These are phyloP conservation scores for Adrianichthys oophorus DNA, from an alignment of 2,797 vertebrate genomes.

Conservation along the genomic window DNA sequence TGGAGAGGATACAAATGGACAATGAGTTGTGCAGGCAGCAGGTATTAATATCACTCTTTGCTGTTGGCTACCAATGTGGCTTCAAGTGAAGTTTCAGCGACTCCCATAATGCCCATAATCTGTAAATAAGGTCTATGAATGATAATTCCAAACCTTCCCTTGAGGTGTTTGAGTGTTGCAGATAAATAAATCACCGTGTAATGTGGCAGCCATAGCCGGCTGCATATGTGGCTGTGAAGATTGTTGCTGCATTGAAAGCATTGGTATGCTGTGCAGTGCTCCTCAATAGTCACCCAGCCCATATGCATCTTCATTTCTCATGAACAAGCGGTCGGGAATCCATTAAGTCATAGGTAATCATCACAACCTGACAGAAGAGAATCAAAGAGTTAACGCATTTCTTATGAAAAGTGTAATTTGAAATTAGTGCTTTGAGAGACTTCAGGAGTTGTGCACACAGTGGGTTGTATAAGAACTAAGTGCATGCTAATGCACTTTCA, in stretches of 20 bases:
- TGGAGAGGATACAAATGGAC: constrained; percentile 88
- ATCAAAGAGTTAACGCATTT: constrained; percentile 62
- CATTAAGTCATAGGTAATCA: constrained; percentile 50
- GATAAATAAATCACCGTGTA: constrained; percentile 42
- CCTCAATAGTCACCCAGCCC: constrained; percentile 31
- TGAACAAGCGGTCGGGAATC: constrained; percentile 49
- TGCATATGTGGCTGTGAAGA: constrained; percentile 56
- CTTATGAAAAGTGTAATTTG: constrained; percentile 64
- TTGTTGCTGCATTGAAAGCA: constrained; percentile 46
- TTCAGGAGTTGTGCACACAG: constrained; percentile 53
- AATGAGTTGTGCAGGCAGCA: constrained; percentile 88
- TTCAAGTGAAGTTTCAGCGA: constrained; percentile 24
- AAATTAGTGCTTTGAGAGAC: constrained; percentile 56
- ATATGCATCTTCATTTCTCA: constrained; percentile 51
- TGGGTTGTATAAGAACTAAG: constrained; percentile 55
- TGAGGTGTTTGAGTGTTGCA: constrained; percentile 31
- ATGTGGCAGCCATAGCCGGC: constrained; percentile 23
- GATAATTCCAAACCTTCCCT: constrained; percentile 42
- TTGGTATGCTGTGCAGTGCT: constrained; percentile 39
- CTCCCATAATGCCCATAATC: constrained; percentile 26
- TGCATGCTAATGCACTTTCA: constrained; percentile 63
- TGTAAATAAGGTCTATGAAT: constrained; percentile 46
- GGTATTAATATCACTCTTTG: constrained; percentile 64
- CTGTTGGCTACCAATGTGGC: constrained; percentile 19
- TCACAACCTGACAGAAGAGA: constrained; percentile 54